Conservation (phyloP, 1,140 invertebrate genomes). For the Rhynchophorus ferrugineus region DNA sequence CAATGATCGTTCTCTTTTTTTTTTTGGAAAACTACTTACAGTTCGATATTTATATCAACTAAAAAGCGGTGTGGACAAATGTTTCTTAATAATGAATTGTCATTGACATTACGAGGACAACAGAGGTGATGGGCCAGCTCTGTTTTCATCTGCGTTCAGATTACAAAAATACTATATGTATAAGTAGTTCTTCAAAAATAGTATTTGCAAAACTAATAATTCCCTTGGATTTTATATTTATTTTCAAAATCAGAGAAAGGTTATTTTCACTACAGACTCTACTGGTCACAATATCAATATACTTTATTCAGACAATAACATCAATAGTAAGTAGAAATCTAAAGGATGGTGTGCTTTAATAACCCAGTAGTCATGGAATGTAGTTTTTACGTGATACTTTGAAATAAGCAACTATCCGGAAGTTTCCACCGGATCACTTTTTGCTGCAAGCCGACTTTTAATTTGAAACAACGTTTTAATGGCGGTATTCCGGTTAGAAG, state of each 20-base stretch:
- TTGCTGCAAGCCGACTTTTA: too few relatives aligned
- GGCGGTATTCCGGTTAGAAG: too few relatives aligned
- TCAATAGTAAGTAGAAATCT: not conserved
- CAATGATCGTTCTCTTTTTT: too few relatives aligned
- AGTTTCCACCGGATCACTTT: too few relatives aligned
- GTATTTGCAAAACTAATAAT: not conserved
- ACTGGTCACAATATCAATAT: conserved; percentile 22
- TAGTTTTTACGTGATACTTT: conserved; percentile 19
- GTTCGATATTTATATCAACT: not conserved
- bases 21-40: conserved; percentile 12
- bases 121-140: not conserved
- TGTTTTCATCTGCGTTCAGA: not conserved
- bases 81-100: not conserved
- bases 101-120: conserved; percentile 9
- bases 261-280: conserved; percentile 20
- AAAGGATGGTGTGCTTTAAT: not conserved
- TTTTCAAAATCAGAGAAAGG: not conserved
- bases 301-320: not conserved
- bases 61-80: not conserved
- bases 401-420: too few relatives aligned
- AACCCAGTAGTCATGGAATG: conserved; percentile 30
- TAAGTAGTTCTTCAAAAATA: conserved; percentile 13
- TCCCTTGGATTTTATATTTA: not conserved
- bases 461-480: too few relatives aligned
- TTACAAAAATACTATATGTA: conserved; percentile 10